Evolutionary conservation across 2,797 vertebrate genomes (phyloP).

Genomic region (Phataginus tetradactyla): DNA sequence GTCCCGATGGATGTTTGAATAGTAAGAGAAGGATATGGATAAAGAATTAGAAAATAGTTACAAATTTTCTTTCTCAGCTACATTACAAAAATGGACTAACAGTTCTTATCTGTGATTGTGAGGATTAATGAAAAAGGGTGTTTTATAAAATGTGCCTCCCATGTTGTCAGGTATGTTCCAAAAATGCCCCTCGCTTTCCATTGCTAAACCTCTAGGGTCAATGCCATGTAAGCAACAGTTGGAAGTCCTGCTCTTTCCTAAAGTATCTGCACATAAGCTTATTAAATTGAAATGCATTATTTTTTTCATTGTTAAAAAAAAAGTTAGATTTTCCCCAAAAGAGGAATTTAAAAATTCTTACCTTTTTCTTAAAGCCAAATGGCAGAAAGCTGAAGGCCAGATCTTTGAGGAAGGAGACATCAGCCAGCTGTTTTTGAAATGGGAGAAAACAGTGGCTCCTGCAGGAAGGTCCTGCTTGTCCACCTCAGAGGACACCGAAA

Average conservation of each 20-base stretch:
- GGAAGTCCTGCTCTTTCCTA: not conserved
- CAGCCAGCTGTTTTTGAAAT: not conserved
- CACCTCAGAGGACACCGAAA: not conserved
- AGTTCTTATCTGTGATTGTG: not conserved
- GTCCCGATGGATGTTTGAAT: not conserved
- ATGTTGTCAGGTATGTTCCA: not conserved
- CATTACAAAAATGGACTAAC: not conserved
- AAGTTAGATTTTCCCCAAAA: not conserved
- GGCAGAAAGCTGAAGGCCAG: not conserved
- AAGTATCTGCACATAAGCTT: not conserved
- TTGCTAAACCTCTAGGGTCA: not conserved
- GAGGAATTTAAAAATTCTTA: not conserved
- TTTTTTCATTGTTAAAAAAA: not conserved
- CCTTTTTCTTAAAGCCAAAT: slow-evolving; percentile 9
- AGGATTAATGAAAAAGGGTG: not conserved
- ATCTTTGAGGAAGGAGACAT: not conserved
- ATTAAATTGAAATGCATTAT: not conserved
- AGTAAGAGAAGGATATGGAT: not conserved
- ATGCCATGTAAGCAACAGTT: not conserved
- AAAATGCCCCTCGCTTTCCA: not conserved
- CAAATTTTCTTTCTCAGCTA: not conserved
- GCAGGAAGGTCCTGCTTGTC: not conserved
- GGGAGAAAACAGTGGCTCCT: not conserved
- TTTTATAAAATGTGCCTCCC: not conserved
- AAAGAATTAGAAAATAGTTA: slow-evolving; percentile 16